phyloP scores from a whole-genome alignment of 2,113 vertebrate species.

The Penelope pileata region DNA sequence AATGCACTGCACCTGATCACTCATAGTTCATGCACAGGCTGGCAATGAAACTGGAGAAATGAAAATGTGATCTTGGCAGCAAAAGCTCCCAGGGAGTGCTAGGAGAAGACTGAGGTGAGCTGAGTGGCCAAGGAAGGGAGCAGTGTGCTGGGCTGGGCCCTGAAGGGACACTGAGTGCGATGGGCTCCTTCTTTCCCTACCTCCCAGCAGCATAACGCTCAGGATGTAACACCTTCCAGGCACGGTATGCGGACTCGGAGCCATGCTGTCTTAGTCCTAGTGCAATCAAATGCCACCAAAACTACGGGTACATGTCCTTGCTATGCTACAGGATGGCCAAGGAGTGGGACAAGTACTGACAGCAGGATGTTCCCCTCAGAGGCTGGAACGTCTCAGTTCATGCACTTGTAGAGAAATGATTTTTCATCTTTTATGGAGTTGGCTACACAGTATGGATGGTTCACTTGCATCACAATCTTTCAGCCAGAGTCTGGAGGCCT shows the following conservation, averaged over 20 bases:
- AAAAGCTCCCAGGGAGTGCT: neutral
- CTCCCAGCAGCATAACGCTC: neutral
- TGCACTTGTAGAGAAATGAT: neutral
- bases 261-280: neutral
- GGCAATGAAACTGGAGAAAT: neutral
- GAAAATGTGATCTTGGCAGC: neutral
- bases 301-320: neutral
- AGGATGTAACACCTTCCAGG: neutral
- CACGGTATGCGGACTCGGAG: neutral
- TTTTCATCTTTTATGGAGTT: neutral
- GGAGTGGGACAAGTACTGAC: neutral
- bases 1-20: neutral
- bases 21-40: neutral
- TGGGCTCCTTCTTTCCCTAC: neutral
- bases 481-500: neutral
- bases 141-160: rapidly evolving
- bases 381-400: neutral
- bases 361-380: neutral
- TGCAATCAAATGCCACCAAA: neutral
- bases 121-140: neutral
- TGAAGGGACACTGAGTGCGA: neutral
- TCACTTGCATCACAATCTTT: neutral
- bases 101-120: neutral
- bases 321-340: neutral
- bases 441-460: neutral